Conservation (phyloP, 2,797 vertebrate species). For the Gobio occitaniae region DNA sequence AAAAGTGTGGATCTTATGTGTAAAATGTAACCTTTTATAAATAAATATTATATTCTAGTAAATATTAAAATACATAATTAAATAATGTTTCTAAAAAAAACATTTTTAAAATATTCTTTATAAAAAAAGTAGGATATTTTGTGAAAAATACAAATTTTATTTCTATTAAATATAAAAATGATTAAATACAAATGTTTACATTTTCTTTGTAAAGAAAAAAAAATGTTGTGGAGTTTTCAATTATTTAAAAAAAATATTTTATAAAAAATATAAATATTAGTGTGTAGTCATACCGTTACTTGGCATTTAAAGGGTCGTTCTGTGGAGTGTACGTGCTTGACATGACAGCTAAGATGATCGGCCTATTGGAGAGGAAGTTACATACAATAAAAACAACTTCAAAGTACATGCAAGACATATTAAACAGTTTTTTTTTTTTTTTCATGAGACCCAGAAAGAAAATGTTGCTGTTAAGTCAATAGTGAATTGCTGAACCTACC, state of each 20-base stretch:
- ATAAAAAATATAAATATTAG: not conserved
- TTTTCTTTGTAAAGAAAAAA: not conserved
- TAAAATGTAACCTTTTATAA: not conserved
- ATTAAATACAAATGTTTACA: not conserved
- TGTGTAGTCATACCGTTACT: slow-evolving; percentile 87
- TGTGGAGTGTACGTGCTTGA: slow-evolving; percentile 98
- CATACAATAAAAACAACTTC: not conserved
- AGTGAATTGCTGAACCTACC: slow-evolving; percentile 74
- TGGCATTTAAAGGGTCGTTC: slow-evolving; percentile 99
- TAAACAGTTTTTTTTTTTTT: not conserved
- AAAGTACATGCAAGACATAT: not conserved
- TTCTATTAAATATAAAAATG: not conserved
- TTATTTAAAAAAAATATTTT: not conserved
- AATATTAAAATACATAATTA: not conserved
- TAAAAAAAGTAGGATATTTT: not conserved
- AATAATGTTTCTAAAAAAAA: not conserved
- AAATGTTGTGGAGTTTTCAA: no score
- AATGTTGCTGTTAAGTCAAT: not conserved
- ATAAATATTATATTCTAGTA: not conserved
- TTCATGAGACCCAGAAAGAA: not conserved
- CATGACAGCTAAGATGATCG: slow-evolving; percentile 98
- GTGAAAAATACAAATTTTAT: not conserved
- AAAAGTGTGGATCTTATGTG: no score
- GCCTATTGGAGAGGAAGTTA: slow-evolving; percentile 76
- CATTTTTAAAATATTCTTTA: not conserved